Evolutionary conservation across 2,888 invertebrate genomes (phyloP), one percentile per base, ranked within the genome.

Genomic region (Hydriomena furcata): DNA sequence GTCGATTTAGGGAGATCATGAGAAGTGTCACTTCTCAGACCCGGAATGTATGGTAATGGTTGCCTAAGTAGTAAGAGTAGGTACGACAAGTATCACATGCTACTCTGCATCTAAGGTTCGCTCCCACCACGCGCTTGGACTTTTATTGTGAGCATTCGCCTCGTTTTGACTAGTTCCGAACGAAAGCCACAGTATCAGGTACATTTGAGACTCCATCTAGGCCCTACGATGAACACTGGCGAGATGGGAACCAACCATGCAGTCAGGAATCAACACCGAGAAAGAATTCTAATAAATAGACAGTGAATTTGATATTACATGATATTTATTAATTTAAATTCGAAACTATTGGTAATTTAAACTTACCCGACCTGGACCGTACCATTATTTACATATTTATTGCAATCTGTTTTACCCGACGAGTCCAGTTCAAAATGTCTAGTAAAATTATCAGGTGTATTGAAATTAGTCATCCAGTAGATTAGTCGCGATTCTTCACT

Each of bases 191-290:
- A 46, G 13, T 55, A 52, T 56, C 58, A 53, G 55, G 55, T 60
- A 55, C 46, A 51, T 32, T 23, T 24, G 27, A 41, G 51, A 40
- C 44, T 45, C 41, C 41, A 10, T 25, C 31, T 31, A 34, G 13
- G 35, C 34, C 6, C 21, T 13, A n/a, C 6, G 24, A 44, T 35
- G 32, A 40, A 43, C 36, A 46, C 45, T 36, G 54, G 75, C 79
- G 80, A 55, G 77, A 82, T 83, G 85, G 82, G 82, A 82, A 81
- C 82, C 62, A 83, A 82, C 82, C 73, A 60, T 72, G 75, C 83
- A 83, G 78, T 69, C 82, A 88, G 89, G 89, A 90, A 88, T 87
- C 87, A 87, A 90, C 89, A 89, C 88, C 89, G 89, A 88, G 85
- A 88, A 85, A 76, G 79, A 82, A 84, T 79, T 75, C 84, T 87